These are phyloP conservation scores for Cepaea nemoralis DNA, from an alignment of 1,140 invertebrate species.

Conservation along the genomic window DNA sequence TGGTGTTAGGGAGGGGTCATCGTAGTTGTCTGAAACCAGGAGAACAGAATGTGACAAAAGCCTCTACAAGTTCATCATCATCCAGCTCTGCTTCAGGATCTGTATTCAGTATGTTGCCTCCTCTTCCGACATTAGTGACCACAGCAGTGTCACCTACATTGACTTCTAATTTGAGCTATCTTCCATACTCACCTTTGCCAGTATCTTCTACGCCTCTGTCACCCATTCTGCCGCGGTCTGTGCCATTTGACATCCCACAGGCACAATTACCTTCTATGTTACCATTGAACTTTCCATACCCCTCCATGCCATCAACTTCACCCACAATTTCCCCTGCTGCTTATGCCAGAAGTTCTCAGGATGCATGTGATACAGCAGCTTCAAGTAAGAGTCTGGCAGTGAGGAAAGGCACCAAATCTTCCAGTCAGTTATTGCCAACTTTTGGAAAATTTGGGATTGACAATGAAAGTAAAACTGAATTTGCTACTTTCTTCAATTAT, in stretches of 20 bases:
- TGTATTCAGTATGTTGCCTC: constrained; percentile 2
- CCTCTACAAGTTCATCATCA: neutral
- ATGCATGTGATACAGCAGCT: neutral
- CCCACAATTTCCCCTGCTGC: neutral
- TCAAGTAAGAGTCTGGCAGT: neutral
- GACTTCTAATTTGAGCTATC: constrained; percentile 19
- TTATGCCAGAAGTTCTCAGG: neutral
- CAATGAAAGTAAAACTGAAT: neutral
- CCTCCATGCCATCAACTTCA: neutral
- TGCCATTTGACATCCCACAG: neutral
- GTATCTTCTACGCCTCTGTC: constrained; percentile 5
- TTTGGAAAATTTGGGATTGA: neutral
- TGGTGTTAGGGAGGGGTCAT: neutral
- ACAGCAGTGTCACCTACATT: constrained; percentile 2
- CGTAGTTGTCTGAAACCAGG: neutral
- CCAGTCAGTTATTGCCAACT: neutral
- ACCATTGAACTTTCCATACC: neutral
- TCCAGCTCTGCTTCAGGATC: neutral
- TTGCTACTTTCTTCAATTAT: neutral
- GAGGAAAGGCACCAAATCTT: neutral
- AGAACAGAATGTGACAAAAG: neutral
- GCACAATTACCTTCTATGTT: neutral
- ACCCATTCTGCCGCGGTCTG: constrained; percentile 1
- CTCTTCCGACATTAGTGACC: neutral
- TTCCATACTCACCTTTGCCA: constrained; percentile 13